phyloP scores from a whole-genome alignment of 2,113 vertebrate genomes.

The Brachypodius melanocephalos region DNA sequence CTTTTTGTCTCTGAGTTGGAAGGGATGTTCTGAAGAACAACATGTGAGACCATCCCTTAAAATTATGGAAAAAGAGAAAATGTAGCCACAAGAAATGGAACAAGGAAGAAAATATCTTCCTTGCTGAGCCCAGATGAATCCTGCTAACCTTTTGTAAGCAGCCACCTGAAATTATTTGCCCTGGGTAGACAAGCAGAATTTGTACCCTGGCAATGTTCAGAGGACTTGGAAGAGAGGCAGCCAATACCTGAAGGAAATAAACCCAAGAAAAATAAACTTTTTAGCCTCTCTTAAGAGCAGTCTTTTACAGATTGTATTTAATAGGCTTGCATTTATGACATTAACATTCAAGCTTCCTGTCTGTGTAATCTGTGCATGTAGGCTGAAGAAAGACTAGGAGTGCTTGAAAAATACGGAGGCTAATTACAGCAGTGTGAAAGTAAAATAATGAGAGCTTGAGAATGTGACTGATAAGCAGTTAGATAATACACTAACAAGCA shows the following conservation, averaged over 20 bases:
- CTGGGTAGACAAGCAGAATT: not conserved
- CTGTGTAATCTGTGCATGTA: not conserved
- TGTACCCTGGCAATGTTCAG: not conserved
- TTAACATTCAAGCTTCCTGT: not conserved
- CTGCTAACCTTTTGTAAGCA: not conserved
- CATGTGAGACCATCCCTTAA: not conserved
- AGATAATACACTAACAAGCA: constrained; percentile 53
- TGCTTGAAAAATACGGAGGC: not conserved
- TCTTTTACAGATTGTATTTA: not conserved
- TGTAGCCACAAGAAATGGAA: not conserved
- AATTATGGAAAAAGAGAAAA: not conserved
- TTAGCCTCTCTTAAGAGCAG: not conserved
- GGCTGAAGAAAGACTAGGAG: not conserved
- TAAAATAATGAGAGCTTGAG: constrained; percentile 46
- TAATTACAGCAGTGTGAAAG: constrained; percentile 38
- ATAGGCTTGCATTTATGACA: not conserved
- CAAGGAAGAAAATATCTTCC: not conserved
- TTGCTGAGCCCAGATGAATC: not conserved
- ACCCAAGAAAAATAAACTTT: not conserved
- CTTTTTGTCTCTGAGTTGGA: not conserved
- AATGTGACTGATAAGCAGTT: constrained; percentile 54
- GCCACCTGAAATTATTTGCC: not conserved
- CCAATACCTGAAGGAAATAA: not conserved
- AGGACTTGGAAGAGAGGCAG: not conserved
- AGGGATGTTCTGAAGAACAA: not conserved